phyloP scores from a whole-genome alignment of 2,797 vertebrate species.

The Chaetodon trifasciatus region DNA sequence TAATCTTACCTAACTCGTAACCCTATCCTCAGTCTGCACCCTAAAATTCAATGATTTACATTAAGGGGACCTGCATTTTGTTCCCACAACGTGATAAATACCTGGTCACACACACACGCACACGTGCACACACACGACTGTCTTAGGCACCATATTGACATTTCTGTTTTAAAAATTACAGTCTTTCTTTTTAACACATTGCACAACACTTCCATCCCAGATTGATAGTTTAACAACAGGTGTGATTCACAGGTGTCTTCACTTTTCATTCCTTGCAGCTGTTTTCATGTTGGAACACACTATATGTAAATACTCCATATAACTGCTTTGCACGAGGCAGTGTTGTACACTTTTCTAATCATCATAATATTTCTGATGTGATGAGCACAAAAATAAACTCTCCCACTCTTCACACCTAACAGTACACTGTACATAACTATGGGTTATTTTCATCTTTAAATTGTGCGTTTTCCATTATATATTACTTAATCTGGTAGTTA shows the following conservation, averaged over 20 bases:
- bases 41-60: too few relatives aligned
- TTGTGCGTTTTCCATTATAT: too few relatives aligned
- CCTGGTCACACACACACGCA: too few relatives aligned
- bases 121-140: neutral
- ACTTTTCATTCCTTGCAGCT: constrained; percentile 5
- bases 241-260: constrained; percentile 5
- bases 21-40: too few relatives aligned
- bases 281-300: neutral
- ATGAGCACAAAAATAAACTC: neutral
- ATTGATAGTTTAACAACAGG: constrained; percentile 3
- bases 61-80: too few relatives aligned
- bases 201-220: constrained; percentile 11
- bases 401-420: neutral
- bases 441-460: too few relatives aligned
- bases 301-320: neutral
- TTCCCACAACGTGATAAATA: too few relatives aligned
- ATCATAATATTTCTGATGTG: neutral
- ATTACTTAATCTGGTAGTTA: neutral
- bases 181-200: constrained; percentile 18
- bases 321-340: constrained; percentile 7
- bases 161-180: constrained; percentile 32
- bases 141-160: constrained; percentile 9
- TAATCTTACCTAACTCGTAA: too few relatives aligned
- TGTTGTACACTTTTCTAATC: neutral
- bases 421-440: too few relatives aligned